Conservation (phyloP, 2,113 vertebrate species). For the Chionodraco myersi region DNA sequence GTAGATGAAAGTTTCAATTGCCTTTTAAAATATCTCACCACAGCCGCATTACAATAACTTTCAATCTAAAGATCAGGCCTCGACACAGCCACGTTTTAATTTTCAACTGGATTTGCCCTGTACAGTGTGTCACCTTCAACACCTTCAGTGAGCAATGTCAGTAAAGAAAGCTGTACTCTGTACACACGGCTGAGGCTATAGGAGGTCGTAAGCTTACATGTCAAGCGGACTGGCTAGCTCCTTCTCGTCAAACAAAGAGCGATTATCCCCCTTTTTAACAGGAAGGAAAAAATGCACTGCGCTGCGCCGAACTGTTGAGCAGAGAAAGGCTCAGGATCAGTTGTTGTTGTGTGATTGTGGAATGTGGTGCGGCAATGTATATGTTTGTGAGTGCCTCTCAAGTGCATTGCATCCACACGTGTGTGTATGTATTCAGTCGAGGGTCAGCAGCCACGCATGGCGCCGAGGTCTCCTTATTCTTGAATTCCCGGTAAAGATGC, state of each 20-base stretch:
- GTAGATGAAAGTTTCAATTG: not conserved
- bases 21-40: not conserved
- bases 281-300: constrained; percentile 84
- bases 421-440: constrained; percentile 43
- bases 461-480: constrained; percentile 67
- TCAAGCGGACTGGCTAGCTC: constrained; percentile 84
- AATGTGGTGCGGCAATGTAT: constrained; percentile 44
- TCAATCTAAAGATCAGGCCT: not conserved
- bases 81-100: constrained; percentile 82
- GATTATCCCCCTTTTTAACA: constrained; percentile 88
- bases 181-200: constrained; percentile 57
- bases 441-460: constrained; percentile 67
- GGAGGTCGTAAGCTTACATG: constrained; percentile 90
- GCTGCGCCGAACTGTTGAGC: constrained; percentile 17
- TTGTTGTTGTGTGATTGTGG: constrained; percentile 57
- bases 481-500: constrained; percentile 76
- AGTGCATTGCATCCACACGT: constrained; percentile 20
- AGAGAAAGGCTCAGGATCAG: constrained; percentile 34
- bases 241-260: constrained; percentile 88
- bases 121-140: constrained; percentile 57
- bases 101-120: constrained; percentile 91
- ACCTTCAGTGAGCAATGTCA: constrained; percentile 42
- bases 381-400: constrained; percentile 37
- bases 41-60: not conserved
- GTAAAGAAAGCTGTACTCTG: constrained; percentile 82